Conservation (phyloP, 2,888 invertebrate genomes). For the Stenchaetothrips biformis region DNA sequence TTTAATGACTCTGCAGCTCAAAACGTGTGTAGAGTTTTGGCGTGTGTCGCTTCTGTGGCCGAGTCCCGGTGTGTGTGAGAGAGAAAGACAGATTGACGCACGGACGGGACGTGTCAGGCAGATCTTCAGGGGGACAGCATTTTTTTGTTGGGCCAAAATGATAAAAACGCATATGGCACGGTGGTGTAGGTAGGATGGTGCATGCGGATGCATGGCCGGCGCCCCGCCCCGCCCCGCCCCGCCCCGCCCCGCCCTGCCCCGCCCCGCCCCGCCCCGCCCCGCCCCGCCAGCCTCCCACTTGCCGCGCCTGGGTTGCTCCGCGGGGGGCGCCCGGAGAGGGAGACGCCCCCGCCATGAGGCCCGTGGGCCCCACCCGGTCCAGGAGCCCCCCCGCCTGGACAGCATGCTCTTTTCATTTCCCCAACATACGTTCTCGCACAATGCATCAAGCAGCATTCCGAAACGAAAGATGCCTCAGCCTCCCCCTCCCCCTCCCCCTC, state of each 20-base stretch:
- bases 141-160: too few species aligned
- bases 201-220: neutral
- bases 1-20: too few species aligned
- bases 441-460: neutral
- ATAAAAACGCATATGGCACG: too few species aligned
- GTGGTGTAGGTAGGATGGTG: neutral
- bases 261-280: neutral
- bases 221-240: neutral
- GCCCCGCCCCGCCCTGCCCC: neutral
- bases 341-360: neutral
- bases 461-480: neutral
- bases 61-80: too few species aligned
- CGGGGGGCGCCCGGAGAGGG: neutral
- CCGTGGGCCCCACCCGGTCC: neutral
- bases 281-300: neutral
- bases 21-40: too few species aligned
- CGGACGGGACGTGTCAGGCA: too few species aligned
- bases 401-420: slow-evolving; percentile 15
- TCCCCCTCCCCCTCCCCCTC: neutral
- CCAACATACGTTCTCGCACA: slow-evolving; percentile 9
- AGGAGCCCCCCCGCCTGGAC: slow-evolving; percentile 1
- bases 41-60: too few species aligned
- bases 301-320: neutral
- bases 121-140: too few species aligned
- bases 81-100: too few species aligned